Percentiles rank a stretch among this genome's conserved stretches.
Evolutionary conservation across 2,113 vertebrate genomes (phyloP).

Genomic region (Riparia riparia): DNA sequence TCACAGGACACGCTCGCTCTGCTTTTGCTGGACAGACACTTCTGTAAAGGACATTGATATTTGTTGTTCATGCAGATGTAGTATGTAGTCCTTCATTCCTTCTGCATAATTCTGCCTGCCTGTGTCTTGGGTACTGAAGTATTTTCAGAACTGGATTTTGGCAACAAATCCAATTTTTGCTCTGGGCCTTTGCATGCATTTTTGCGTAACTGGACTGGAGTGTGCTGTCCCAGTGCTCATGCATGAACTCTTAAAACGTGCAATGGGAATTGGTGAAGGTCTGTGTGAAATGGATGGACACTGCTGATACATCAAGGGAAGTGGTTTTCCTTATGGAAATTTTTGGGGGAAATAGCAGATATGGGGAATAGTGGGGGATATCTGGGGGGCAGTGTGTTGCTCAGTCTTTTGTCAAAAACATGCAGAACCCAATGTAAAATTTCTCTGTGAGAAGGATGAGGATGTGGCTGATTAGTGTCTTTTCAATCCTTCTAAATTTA

Average conservation of each 20-base stretch:
- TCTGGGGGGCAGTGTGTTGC: background rate
- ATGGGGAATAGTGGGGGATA: background rate
- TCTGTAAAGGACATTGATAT: background rate
- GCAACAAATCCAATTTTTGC: background rate
- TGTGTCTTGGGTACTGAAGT: background rate
- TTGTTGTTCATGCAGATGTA: background rate
- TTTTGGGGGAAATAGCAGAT: background rate
- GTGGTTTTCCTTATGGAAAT: background rate
- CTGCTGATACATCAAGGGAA: background rate
- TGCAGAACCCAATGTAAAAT: background rate
- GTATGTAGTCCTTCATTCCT: background rate
- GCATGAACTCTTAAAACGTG: fast-evolving
- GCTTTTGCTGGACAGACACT: background rate
- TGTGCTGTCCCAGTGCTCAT: background rate
- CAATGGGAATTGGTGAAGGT: background rate
- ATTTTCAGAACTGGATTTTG: background rate
- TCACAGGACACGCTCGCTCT: background rate
- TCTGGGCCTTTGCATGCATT: background rate
- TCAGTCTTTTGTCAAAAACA: background rate
- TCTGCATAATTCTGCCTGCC: background rate
- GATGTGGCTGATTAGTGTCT: background rate
- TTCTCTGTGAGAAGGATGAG: background rate
- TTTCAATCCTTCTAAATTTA: background rate
- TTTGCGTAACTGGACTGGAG: background rate
- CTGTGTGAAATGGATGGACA: background rate